Evolutionary conservation across 2,113 vertebrate species (phyloP).

Genomic region (Ageneiosus marmoratus): DNA sequence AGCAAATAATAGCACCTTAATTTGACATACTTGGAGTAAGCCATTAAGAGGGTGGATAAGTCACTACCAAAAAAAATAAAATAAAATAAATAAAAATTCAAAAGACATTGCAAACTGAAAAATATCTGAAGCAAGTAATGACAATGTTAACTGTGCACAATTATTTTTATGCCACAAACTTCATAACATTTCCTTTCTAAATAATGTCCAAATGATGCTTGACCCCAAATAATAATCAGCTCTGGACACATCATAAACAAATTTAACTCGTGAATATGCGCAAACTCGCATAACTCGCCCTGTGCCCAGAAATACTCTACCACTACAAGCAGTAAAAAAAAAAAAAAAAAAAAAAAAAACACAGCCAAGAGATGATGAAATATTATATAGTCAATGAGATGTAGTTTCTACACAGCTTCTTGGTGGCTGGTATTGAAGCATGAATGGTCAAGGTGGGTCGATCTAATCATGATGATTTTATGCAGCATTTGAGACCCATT

Average conservation of each 20-base stretch:
- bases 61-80: not conserved
- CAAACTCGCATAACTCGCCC: not conserved
- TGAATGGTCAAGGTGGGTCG: constrained; percentile 19
- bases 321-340: not conserved
- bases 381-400: constrained; percentile 6
- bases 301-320: not conserved
- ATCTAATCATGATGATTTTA: constrained; percentile 11
- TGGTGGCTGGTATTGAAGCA: not conserved
- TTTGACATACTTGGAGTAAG: not conserved
- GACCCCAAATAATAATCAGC: not conserved
- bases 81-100: not conserved
- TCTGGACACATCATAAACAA: not conserved
- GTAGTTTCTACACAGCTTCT: not conserved
- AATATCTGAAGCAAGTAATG: not conserved
- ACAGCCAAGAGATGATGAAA: not conserved
- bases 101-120: not conserved
- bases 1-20: constrained; percentile 8
- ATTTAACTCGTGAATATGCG: not conserved
- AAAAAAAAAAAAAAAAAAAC: not conserved
- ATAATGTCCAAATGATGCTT: not conserved
- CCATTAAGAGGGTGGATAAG: not conserved
- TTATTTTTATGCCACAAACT: not conserved
- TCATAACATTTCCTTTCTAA: not conserved
- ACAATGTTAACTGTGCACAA: not conserved
- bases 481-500: constrained; percentile 18